A percentile compares a stretch with the other conserved stretches of the same genome.
These are phyloP conservation scores for Chaetodon trifascialis DNA, from an alignment of 2,113 vertebrate species.

Conservation along the genomic window DNA sequence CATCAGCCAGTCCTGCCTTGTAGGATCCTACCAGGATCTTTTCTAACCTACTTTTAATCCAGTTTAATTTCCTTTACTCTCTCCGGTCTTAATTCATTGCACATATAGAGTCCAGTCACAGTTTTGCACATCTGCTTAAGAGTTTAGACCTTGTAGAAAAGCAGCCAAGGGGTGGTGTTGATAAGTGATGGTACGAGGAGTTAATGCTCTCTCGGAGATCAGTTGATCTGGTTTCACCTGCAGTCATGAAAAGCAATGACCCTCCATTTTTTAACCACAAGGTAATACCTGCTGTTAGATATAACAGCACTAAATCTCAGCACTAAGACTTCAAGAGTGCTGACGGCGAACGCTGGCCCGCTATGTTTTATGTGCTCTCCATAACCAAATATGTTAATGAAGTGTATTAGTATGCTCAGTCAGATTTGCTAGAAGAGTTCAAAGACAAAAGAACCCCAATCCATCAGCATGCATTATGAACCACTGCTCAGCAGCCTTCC, in stretches of 20 bases:
- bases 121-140: slow-evolving; percentile 7
- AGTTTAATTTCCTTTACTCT: not conserved
- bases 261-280: slow-evolving; percentile 13
- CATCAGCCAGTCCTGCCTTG: no score
- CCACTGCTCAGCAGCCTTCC: slow-evolving; percentile 33
- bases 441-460: slow-evolving; percentile 74
- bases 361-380: slow-evolving; percentile 53
- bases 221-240: slow-evolving; percentile 43
- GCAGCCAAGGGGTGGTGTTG: slow-evolving; percentile 13
- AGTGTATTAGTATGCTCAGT: slow-evolving; percentile 67
- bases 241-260: slow-evolving; percentile 15
- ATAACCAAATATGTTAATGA: slow-evolving; percentile 72
- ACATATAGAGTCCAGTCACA: not conserved
- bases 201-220: slow-evolving; percentile 2
- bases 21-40: not conserved
- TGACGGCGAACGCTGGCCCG: not conserved
- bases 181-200: slow-evolving; percentile 17
- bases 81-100: not conserved
- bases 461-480: slow-evolving; percentile 70
- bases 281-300: not conserved
- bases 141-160: slow-evolving; percentile 22
- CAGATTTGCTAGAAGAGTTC: slow-evolving; percentile 63
- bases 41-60: not conserved
- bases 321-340: slow-evolving; percentile 20
- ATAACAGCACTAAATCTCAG: slow-evolving; percentile 38